phyloP scores from a whole-genome alignment of 2,113 vertebrate species.

The Anguilla rostrata region DNA sequence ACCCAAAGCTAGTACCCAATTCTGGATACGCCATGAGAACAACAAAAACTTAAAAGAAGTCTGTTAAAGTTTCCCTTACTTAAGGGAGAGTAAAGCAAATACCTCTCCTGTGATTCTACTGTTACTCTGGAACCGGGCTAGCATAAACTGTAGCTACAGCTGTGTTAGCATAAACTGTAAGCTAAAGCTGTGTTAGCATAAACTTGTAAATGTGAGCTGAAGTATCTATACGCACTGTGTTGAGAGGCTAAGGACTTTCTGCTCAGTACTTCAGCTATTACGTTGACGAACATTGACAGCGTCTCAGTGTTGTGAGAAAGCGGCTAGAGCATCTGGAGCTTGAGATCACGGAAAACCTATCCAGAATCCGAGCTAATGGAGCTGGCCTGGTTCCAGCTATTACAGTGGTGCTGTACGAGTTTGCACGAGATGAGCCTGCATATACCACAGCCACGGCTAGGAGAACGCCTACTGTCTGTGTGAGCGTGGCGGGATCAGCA shows the following conservation, averaged over 20 bases:
- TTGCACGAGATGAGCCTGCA: background rate
- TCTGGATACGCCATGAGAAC: too few relatives aligned
- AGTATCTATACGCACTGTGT: too few relatives aligned
- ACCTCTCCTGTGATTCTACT: too few relatives aligned
- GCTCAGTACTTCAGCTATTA: too few relatives aligned
- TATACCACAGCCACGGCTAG: background rate
- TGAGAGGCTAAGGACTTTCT: too few relatives aligned
- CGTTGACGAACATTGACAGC: too few relatives aligned
- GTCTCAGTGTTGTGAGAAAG: too few relatives aligned
- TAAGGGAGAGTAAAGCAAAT: too few relatives aligned
- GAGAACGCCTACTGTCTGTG: background rate
- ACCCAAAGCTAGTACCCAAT: too few relatives aligned
- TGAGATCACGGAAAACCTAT: background rate
- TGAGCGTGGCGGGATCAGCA: background rate
- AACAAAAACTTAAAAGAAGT: too few relatives aligned
- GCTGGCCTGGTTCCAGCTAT: background rate
- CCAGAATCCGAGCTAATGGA: background rate
- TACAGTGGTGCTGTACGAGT: background rate
- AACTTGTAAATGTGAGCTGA: background rate
- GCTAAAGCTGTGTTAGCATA: background rate
- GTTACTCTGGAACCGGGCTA: background rate
- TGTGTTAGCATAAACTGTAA: background rate
- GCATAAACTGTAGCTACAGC: background rate
- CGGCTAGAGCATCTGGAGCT: too few relatives aligned
- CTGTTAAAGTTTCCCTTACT: too few relatives aligned